Evolutionary conservation across 2,888 invertebrate genomes (phyloP), one percentile per base, ranked within the genome.

Genomic region (Eupithecia inturbata): DNA sequence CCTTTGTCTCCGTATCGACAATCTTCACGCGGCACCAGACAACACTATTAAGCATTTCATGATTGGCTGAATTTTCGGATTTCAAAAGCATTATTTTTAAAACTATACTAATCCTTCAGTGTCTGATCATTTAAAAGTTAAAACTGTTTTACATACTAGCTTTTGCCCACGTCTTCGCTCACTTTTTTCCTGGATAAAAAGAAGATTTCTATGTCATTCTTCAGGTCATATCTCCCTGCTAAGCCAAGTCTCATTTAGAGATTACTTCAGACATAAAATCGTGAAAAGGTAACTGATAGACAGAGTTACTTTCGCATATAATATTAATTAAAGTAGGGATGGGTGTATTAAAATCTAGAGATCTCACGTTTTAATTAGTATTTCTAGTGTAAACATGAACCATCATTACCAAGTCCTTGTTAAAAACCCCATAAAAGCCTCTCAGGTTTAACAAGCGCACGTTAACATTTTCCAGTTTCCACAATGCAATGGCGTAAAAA

Each of bases 1-100:
- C 90, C 89, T 90, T 91, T 91, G 92, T 92, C 91, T 88, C 85
- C 89, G 79, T 79, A 88, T 89, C 87, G 85, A 82, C 73, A 80
- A 82, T 85, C 69, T 84, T 88, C 83, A 85, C 88, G 89, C 88
- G 73, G 83, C 82, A 82, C 79, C 84, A 86, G 79, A 88, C 89
- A 86, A 80, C 89, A 87, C 87, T 89, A 88, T 88, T 86, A 87
- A 72, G 57, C 67, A 78, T 79, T 80, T 82, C 80, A 80, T 81
- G 83, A 80, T 79, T 83, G 83, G 85, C 78, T 82, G 82, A 73
- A 79, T 85, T 82, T 81, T 78, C 80, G 33, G n/a, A n/a, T 33
- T 64, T 57, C 26, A 14, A 26, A 9, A 10, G n/a, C 36, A 9
- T 2, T 1, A 9, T 22, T 36, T 64, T 62, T 14, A 2, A 57